Conservation (phyloP, 35 echinoderm and acorn worm species). For the Lytechinus pictus region DNA sequence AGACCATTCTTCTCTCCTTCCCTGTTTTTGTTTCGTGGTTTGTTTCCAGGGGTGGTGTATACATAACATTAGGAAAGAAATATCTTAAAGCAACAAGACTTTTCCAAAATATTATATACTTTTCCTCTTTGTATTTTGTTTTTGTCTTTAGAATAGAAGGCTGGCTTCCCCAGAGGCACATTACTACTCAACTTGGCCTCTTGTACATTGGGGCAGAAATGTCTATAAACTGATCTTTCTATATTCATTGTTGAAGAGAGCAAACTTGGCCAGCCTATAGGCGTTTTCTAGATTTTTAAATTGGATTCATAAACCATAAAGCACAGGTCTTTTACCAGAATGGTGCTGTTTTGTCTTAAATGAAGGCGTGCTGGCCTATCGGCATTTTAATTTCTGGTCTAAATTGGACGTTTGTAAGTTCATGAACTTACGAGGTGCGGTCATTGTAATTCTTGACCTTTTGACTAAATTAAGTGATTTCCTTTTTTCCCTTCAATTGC, state of each 20-base stretch:
- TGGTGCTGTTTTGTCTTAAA: background rate
- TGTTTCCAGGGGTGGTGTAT: background rate
- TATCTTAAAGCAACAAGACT: background rate
- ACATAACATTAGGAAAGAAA: constrained; percentile 5
- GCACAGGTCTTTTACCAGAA: background rate
- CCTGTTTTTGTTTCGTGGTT: constrained; percentile 11
- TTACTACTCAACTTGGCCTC: too few species aligned
- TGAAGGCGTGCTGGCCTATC: background rate
- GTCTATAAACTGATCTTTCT: too few species aligned
- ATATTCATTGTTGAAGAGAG: too few species aligned
- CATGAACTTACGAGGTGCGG: constrained; percentile 36
- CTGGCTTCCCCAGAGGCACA: too few species aligned
- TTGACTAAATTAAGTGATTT: background rate
- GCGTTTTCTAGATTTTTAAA: too few species aligned
- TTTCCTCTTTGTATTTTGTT: too few species aligned
- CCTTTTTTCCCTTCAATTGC: too few species aligned
- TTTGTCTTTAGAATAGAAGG: too few species aligned
- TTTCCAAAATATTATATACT: background rate
- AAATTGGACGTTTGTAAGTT: constrained; percentile 34
- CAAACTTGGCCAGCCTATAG: too few species aligned
- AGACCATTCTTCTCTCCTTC: background rate
- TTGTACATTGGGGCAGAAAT: too few species aligned
- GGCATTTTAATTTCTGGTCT: background rate
- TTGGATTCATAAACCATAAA: too few species aligned
- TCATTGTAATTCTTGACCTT: constrained; percentile 21